Percentiles rank a stretch among this genome's conserved stretches.
These are phyloP conservation scores for Entosphenus tridentatus DNA, from an alignment of 2,113 vertebrate species.

Conservation along the genomic window DNA sequence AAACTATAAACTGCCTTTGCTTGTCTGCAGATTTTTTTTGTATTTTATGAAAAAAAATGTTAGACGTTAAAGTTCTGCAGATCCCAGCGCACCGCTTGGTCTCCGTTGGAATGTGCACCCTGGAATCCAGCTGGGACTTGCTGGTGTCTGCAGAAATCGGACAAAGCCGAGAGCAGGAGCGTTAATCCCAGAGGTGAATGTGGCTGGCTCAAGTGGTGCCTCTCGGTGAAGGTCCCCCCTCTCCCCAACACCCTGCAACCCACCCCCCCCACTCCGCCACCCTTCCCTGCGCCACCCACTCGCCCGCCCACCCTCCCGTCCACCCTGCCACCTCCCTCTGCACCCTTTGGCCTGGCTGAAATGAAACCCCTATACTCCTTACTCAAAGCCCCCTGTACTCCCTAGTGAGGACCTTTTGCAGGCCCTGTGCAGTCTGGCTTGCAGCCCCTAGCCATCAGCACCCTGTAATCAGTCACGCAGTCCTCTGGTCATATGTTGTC, in stretches of 20 bases:
- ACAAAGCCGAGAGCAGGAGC: conserved; percentile 5
- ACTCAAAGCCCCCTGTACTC: not conserved
- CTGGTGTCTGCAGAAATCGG: conserved; percentile 1
- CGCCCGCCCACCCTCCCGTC: not conserved
- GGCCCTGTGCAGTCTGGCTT: not conserved
- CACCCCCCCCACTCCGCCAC: too few relatives aligned
- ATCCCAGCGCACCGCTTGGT: not conserved
- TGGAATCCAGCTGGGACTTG: conserved; percentile 4
- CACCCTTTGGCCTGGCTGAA: not conserved
- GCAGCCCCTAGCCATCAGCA: conserved; percentile 21
- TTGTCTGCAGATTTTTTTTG: too few relatives aligned
- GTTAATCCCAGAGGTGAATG: not conserved
- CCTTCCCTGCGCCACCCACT: too few relatives aligned
- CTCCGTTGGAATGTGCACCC: not conserved
- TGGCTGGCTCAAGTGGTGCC: not conserved
- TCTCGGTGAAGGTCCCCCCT: too few relatives aligned
- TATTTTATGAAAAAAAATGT: too few relatives aligned
- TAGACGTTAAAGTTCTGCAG: not conserved
- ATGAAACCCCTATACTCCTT: conserved; percentile 1
- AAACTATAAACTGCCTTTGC: too few relatives aligned
- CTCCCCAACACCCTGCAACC: too few relatives aligned
- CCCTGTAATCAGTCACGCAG: conserved; percentile 43
- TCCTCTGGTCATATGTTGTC: conserved; percentile 90
- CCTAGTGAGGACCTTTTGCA: not conserved
- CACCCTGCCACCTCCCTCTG: not conserved